A percentile compares a stretch with the other conserved stretches of the same genome.
Conservation (phyloP, 2,888 invertebrate genomes). For the Criorhina ranunculi region DNA sequence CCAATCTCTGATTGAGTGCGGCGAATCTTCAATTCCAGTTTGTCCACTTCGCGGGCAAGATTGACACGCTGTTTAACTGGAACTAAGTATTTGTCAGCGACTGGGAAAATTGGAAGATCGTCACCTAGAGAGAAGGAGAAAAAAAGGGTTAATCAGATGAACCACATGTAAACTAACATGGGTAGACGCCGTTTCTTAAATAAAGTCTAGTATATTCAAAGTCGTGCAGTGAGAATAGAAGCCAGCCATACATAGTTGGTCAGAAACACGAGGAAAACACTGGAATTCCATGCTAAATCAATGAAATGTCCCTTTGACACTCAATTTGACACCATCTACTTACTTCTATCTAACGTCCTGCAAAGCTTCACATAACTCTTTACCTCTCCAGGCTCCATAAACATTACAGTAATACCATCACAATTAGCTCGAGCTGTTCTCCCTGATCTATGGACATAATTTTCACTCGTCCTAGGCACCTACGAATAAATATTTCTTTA, state of each 20-base stretch:
- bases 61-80: conserved; percentile 89
- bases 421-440: conserved; percentile 96
- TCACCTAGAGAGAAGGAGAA: conserved; percentile 86
- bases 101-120: conserved; percentile 93
- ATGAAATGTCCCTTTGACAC: too few relatives aligned
- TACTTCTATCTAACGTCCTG: conserved; percentile 93
- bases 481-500: conserved; percentile 77
- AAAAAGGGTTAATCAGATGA: background rate
- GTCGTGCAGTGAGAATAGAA: too few relatives aligned
- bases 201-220: too few relatives aligned
- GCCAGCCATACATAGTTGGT: too few relatives aligned
- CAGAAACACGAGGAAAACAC: too few relatives aligned
- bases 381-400: conserved; percentile 95
- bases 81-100: conserved; percentile 87
- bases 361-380: conserved; percentile 92
- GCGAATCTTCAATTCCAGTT: conserved; percentile 88
- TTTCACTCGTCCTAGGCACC: conserved; percentile 97
- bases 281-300: too few relatives aligned
- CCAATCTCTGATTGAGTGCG: conserved; percentile 89
- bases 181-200: too few relatives aligned
- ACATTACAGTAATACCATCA: conserved; percentile 95
- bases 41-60: conserved; percentile 92
- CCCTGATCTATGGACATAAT: conserved; percentile 98
- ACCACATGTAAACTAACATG: too few relatives aligned
- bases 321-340: conserved; percentile 81